These are phyloP conservation scores for Salticus scenicus DNA, from an alignment of 2,888 invertebrate species.

Conservation along the genomic window DNA sequence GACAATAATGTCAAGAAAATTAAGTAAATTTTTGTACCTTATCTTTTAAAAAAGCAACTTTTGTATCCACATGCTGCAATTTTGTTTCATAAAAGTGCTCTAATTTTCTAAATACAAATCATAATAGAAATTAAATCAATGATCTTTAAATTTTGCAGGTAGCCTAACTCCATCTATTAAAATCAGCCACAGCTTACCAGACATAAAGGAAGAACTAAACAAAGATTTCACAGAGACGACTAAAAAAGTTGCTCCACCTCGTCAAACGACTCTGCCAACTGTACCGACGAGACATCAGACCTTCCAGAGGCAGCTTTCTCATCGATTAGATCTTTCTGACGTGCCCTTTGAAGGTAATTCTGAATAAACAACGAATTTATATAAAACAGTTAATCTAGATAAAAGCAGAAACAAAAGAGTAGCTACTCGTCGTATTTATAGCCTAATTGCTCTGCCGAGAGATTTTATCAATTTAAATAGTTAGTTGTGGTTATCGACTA, in stretches of 20 bases:
- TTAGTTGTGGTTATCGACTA: too few relatives aligned
- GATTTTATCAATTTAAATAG: neutral
- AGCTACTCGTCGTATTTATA: neutral
- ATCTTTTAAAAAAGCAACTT: too few relatives aligned
- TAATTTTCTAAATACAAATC: too few relatives aligned
- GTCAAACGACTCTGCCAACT: conserved; percentile 88
- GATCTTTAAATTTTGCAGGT: conserved; percentile 15
- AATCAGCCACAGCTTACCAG: conserved; percentile 85
- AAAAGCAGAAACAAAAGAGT: neutral
- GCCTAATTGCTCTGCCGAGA: neutral
- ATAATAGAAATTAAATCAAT: too few relatives aligned
- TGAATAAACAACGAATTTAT: neutral
- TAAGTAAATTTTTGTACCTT: too few relatives aligned
- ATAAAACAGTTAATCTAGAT: neutral
- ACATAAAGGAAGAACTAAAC: conserved; percentile 84
- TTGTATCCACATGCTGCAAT: too few relatives aligned
- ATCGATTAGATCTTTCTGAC: conserved; percentile 85
- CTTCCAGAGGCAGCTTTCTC: conserved; percentile 87
- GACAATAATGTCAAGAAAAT: too few relatives aligned
- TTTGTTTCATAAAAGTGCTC: too few relatives aligned
- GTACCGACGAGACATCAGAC: conserved; percentile 88
- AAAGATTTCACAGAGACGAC: conserved; percentile 41
- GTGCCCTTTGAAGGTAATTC: conserved; percentile 82
- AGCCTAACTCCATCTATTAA: conserved; percentile 59
- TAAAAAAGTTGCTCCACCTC: conserved; percentile 76